Evolutionary conservation across 2,797 vertebrate species (phyloP).

Genomic region (Vespertilio murinus): DNA sequence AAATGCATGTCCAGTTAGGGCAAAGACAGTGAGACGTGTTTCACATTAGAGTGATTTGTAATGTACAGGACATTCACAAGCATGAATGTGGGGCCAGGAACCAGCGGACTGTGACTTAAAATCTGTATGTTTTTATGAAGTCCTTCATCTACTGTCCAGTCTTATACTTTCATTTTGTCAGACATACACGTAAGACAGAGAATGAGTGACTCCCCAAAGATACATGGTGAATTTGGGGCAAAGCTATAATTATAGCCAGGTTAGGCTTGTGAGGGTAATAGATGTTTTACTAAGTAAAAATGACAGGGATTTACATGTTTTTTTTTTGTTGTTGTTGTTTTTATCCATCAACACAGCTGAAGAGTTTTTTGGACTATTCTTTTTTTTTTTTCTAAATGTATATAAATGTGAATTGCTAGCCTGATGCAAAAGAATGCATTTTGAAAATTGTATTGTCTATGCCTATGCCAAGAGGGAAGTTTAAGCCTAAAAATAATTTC

Average conservation of each 20-base stretch:
- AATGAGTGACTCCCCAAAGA: not conserved
- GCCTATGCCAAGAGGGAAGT: constrained; percentile 17
- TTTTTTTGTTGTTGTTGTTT: no score
- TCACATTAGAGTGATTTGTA: not conserved
- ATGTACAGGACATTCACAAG: not conserved
- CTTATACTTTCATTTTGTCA: constrained; percentile 12
- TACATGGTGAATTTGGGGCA: not conserved
- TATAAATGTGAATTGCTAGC: constrained; percentile 15
- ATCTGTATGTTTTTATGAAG: not conserved
- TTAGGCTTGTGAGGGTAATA: not conserved
- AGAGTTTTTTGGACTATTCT: not conserved
- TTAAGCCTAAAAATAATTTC: constrained; percentile 53
- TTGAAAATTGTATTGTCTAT: constrained; percentile 41
- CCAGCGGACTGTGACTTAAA: not conserved
- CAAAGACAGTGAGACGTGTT: not conserved
- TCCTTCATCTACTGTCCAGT: not conserved
- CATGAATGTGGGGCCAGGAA: not conserved
- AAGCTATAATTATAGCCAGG: not conserved
- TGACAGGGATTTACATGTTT: not conserved
- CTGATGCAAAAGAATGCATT: not conserved
- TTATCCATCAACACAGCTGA: not conserved
- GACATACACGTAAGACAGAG: not conserved
- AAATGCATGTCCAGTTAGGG: not conserved
- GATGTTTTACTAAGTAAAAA: not conserved
- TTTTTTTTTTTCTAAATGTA: constrained; percentile 25